A percentile compares a stretch with the other conserved stretches of the same genome.
phyloP scores from a whole-genome alignment of 2,797 vertebrate species.

The Xenentodon cancila region DNA sequence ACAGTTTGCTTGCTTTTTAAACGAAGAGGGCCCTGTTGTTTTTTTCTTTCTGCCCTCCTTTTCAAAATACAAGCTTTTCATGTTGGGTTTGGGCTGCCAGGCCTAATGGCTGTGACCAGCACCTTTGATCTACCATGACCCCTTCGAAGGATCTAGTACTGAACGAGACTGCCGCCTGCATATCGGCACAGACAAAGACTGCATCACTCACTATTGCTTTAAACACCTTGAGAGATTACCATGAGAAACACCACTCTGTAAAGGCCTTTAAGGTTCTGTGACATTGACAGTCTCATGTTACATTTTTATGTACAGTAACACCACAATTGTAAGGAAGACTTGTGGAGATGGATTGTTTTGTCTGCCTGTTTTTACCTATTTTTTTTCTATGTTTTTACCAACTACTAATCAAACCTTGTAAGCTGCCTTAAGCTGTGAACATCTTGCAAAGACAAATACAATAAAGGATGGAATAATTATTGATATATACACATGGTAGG shows the following conservation, averaged over 20 bases:
- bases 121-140: slow-evolving; percentile 88
- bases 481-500: no score
- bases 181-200: slow-evolving; percentile 74
- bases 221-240: slow-evolving; percentile 76
- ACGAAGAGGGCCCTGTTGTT: slow-evolving; percentile 83
- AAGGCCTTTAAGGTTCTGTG: slow-evolving; percentile 60
- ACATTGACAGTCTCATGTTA: slow-evolving; percentile 54
- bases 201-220: slow-evolving; percentile 77
- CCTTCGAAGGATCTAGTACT: slow-evolving; percentile 77
- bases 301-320: slow-evolving; percentile 55
- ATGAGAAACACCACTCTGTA: slow-evolving; percentile 61
- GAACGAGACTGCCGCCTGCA: slow-evolving; percentile 69
- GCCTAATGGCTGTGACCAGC: slow-evolving; percentile 88
- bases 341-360: not conserved
- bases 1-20: slow-evolving; percentile 88
- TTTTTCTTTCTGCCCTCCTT: slow-evolving; percentile 80
- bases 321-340: not conserved
- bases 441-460: no score
- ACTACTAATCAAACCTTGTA: no score
- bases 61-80: slow-evolving; percentile 88
- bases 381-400: no score
- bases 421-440: no score
- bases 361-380: no score
- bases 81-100: slow-evolving; percentile 80
- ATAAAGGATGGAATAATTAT: no score